phyloP scores from a whole-genome alignment of 2,888 invertebrate species.

The Orchestes rusci region DNA sequence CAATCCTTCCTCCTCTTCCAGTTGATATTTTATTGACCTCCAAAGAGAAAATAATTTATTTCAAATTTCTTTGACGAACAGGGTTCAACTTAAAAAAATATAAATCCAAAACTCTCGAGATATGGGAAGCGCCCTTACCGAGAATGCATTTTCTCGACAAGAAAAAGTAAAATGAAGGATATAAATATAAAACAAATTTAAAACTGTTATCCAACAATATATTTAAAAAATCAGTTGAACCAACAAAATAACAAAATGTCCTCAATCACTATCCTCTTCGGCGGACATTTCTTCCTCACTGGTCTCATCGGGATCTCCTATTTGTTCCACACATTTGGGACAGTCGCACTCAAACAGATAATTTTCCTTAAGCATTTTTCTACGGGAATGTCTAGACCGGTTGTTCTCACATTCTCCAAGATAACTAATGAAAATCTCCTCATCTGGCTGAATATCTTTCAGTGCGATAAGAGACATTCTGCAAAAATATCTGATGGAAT shows the following conservation, averaged over 20 bases:
- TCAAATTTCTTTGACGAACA: too few species aligned
- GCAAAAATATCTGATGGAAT: constrained; percentile 3
- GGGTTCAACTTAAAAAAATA: too few species aligned
- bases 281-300: constrained; percentile 65
- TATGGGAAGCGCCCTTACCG: too few species aligned
- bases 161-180: not conserved
- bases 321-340: constrained; percentile 66
- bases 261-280: constrained; percentile 18
- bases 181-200: not conserved
- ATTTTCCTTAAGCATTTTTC: constrained; percentile 70
- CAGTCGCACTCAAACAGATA: constrained; percentile 81
- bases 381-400: constrained; percentile 74
- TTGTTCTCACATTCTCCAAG: constrained; percentile 76
- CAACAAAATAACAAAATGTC: not conserved
- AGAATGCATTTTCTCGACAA: too few species aligned
- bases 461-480: constrained; percentile 65
- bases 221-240: not conserved
- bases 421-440: constrained; percentile 88
- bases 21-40: too few species aligned
- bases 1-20: too few species aligned
- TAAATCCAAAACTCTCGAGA: too few species aligned
- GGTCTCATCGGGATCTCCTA: constrained; percentile 70
- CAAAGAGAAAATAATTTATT: too few species aligned
- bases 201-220: not conserved
- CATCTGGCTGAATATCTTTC: constrained; percentile 64